These are phyloP conservation scores for Limnephilus auricula DNA, from an alignment of 2,888 invertebrate species.

Conservation along the genomic window DNA sequence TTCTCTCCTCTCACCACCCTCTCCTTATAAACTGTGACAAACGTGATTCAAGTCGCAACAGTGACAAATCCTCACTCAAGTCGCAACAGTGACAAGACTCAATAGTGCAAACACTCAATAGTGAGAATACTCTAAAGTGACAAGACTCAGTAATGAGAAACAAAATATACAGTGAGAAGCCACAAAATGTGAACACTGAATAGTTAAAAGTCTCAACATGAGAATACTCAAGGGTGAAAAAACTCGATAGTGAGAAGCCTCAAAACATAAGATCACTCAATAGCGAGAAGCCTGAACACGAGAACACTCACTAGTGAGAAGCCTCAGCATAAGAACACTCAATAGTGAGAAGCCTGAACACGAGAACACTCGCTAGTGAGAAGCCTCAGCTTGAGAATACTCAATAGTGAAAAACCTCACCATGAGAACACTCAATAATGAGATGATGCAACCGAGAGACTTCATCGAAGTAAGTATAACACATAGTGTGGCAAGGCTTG, in stretches of 20 bases:
- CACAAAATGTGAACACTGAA: neutral
- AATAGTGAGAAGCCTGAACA: neutral
- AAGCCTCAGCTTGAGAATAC: neutral
- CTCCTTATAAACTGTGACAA: neutral
- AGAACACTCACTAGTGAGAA: neutral
- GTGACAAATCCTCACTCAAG: too few relatives aligned
- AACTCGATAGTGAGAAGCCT: too few relatives aligned
- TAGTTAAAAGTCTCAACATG: neutral
- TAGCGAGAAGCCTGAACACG: too few relatives aligned
- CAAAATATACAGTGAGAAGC: neutral
- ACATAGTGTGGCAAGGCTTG: neutral
- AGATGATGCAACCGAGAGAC: neutral
- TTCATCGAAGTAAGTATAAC: too few relatives aligned
- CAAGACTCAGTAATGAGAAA: neutral
- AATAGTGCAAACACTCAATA: neutral
- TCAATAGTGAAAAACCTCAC: neutral
- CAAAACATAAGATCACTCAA: too few relatives aligned
- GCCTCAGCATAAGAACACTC: neutral
- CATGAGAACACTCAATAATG: neutral
- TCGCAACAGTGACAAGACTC: neutral
- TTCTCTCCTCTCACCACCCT: neutral
- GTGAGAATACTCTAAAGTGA: neutral
- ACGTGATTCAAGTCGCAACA: neutral
- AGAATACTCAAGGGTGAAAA: neutral
- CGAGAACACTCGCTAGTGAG: too few relatives aligned